Conservation (phyloP, 92 coral and sea anemone genomes). For the Palythoa grandis region DNA sequence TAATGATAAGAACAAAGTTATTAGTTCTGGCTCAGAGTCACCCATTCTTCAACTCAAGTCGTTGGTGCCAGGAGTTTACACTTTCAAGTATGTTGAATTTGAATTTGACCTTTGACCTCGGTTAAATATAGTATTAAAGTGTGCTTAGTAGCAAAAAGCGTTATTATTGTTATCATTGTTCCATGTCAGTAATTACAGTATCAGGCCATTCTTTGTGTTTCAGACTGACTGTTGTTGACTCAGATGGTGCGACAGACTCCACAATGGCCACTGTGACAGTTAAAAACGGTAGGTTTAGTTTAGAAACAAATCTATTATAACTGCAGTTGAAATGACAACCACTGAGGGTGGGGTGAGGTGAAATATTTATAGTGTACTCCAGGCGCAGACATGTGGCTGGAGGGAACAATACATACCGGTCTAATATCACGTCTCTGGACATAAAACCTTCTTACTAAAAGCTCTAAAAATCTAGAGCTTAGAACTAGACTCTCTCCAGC, state of each 20-base stretch:
- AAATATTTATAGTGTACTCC: too few species aligned
- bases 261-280: conserved; percentile 96
- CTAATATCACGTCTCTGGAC: too few species aligned
- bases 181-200: not conserved
- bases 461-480: too few species aligned
- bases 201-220: not conserved
- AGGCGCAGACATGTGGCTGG: too few species aligned
- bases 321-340: not conserved
- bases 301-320: not conserved
- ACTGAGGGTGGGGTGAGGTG: too few species aligned
- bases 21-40: conserved; percentile 90
- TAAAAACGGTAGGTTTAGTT: conserved; percentile 73
- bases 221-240: conserved; percentile 92
- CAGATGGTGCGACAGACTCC: conserved; percentile 92
- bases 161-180: not conserved
- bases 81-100: conserved; percentile 79
- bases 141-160: not conserved
- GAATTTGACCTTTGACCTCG: not conserved
- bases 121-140: not conserved
- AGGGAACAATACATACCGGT: too few species aligned
- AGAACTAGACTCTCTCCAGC: too few species aligned
- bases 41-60: conserved; percentile 97
- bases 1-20: conserved; percentile 89
- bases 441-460: too few species aligned
- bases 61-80: conserved; percentile 95